phyloP scores from a whole-genome alignment of 1,140 invertebrate species.

The Dolichoris vasculosae region DNA sequence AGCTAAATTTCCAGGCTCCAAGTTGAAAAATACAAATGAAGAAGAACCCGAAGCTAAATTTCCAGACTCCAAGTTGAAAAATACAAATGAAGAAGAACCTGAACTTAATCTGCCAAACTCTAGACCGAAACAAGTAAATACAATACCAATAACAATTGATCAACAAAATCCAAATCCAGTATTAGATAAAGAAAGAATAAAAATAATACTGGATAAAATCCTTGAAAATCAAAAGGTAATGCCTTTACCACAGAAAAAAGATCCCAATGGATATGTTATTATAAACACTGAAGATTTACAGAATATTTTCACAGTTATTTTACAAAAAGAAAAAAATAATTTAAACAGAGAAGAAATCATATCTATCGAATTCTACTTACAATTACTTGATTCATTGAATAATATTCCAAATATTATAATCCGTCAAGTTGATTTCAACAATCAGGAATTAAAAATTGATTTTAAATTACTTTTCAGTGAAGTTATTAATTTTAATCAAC shows the following conservation, averaged over 20 bases:
- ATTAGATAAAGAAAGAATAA: too few species aligned
- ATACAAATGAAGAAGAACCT: too few species aligned
- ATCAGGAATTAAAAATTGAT: too few species aligned
- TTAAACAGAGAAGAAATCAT: background rate
- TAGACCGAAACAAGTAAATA: too few species aligned
- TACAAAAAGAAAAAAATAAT: background rate
- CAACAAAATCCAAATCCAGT: too few species aligned
- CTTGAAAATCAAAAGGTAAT: background rate
- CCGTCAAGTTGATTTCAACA: background rate
- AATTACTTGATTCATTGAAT: background rate
- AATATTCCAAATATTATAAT: background rate
- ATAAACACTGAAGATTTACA: background rate
- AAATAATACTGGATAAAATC: background rate
- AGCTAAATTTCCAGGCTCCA: too few species aligned
- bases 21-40: too few species aligned
- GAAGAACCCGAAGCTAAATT: too few species aligned
- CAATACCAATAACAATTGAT: too few species aligned
- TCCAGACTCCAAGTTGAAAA: too few species aligned
- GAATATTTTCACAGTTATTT: background rate
- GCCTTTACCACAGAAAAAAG: too few species aligned
- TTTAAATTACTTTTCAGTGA: background rate
- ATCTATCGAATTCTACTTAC: background rate
- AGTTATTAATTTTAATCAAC: background rate
- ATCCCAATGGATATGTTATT: background rate
- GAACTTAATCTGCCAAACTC: too few species aligned